These are phyloP conservation scores for Pseudorhombus dupliciocellatus DNA, from an alignment of 2,113 vertebrate genomes.

Conservation along the genomic window DNA sequence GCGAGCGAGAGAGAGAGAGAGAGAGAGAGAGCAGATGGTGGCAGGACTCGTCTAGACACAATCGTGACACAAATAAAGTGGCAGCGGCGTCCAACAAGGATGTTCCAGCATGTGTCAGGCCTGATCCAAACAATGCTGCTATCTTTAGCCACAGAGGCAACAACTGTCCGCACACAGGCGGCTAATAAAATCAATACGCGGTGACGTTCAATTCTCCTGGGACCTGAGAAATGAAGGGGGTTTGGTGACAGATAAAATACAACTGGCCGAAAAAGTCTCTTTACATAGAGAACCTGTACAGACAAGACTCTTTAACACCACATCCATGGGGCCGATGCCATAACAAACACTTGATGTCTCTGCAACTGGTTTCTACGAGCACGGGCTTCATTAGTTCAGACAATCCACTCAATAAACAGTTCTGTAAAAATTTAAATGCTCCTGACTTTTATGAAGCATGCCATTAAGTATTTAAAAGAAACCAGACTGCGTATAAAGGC, in stretches of 20 bases:
- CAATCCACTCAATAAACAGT: background rate
- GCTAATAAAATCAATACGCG: conserved; percentile 41
- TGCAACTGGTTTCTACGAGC: background rate
- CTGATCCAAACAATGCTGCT: conserved; percentile 53
- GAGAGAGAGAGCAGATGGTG: background rate
- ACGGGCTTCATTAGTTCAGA: background rate
- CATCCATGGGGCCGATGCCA: background rate
- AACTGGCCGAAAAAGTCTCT: background rate
- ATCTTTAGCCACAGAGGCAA: conserved; percentile 50
- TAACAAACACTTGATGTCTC: background rate
- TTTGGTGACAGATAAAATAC: conserved; percentile 17
- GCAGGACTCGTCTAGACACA: conserved; percentile 6
- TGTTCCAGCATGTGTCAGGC: conserved; percentile 35
- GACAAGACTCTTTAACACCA: background rate
- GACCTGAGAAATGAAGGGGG: background rate
- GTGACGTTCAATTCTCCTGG: conserved; percentile 4
- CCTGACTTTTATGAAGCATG: background rate
- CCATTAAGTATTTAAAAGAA: background rate
- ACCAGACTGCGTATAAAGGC: background rate
- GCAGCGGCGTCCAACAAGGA: conserved; percentile 28
- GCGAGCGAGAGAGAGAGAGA: background rate
- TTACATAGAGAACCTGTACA: background rate
- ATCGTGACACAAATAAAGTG: conserved; percentile 29
- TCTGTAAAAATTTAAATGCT: background rate
- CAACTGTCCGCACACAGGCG: conserved; percentile 43